Percentiles rank a stretch among this genome's conserved stretches.
phyloP scores from a whole-genome alignment of 1,140 invertebrate genomes.

The Sarcophaga bullata region DNA sequence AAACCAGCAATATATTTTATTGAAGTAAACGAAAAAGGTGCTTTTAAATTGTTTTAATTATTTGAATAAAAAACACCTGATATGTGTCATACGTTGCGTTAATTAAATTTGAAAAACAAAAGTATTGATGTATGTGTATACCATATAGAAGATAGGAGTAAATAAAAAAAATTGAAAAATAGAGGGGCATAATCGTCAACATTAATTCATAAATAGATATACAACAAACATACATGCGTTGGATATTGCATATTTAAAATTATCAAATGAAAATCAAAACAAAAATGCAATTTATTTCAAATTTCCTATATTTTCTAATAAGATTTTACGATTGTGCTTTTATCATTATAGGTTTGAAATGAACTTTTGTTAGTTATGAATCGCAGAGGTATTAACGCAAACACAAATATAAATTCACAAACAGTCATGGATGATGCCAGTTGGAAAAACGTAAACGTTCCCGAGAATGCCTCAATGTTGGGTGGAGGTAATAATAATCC shows the following conservation, averaged over 20 bases:
- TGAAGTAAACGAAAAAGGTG: constrained; percentile 1
- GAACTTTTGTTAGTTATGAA: constrained; percentile 57
- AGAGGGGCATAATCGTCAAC: constrained; percentile 9
- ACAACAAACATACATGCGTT: constrained; percentile 1
- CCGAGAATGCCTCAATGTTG: constrained; percentile 56
- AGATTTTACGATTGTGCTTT: neutral
- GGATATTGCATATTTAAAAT: constrained; percentile 4
- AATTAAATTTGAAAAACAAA: neutral
- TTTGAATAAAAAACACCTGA: neutral
- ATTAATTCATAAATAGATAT: constrained; percentile 11
- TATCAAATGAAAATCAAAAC: neutral
- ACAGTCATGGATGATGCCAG: constrained; percentile 61
- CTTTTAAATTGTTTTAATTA: neutral
- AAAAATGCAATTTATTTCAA: neutral
- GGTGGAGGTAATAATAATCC: constrained; percentile 54
- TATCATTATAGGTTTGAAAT: constrained; percentile 47
- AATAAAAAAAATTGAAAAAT: neutral
- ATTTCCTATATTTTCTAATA: neutral
- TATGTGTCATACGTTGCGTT: neutral
- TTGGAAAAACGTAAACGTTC: constrained; percentile 57
- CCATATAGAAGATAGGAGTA: neutral
- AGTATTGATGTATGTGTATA: constrained; percentile 11
- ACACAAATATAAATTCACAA: constrained; percentile 63
- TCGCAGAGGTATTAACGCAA: constrained; percentile 62
- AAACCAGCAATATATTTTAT: constrained; percentile 3